Percentiles rank a stretch among this genome's conserved stretches.
phyloP scores from a whole-genome alignment of 2,113 vertebrate genomes.

The Eulemur rufifrons region DNA sequence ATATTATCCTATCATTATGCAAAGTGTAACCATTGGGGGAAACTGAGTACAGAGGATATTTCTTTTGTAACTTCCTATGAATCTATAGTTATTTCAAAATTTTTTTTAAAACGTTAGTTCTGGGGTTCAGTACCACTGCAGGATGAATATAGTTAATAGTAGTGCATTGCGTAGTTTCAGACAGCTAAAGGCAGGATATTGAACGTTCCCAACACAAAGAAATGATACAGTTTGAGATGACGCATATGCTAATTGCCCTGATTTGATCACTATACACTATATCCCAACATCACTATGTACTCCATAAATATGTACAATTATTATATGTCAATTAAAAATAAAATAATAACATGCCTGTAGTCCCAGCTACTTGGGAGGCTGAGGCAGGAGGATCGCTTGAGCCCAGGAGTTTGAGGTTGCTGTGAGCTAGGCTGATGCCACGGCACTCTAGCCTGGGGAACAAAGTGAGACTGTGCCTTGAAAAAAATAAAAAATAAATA shows the following conservation, averaged over 20 bases:
- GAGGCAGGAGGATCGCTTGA: no score
- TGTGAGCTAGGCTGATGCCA: no score
- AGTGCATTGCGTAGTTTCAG: not conserved
- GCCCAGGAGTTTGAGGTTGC: no score
- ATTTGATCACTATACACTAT: not conserved
- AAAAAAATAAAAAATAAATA: no score
- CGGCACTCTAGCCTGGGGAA: no score
- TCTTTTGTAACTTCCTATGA: not conserved
- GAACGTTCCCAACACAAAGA: not conserved
- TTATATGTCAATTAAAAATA: not conserved
- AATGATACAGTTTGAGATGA: not conserved
- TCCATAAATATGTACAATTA: not conserved
- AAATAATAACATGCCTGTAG: not conserved
- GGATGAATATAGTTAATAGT: not conserved
- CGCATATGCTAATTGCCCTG: not conserved
- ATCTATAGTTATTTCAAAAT: not conserved
- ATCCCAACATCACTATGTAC: not conserved
- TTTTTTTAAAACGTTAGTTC: not conserved
- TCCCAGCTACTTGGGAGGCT: no score
- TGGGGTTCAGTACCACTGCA: not conserved
- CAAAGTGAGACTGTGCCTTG: no score
- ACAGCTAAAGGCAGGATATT: not conserved
- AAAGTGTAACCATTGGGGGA: not conserved
- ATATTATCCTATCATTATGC: not conserved
- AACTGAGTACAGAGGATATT: not conserved